Evolutionary conservation across 2,888 invertebrate genomes (phyloP).

Genomic region (Alentia gelatinosa): DNA sequence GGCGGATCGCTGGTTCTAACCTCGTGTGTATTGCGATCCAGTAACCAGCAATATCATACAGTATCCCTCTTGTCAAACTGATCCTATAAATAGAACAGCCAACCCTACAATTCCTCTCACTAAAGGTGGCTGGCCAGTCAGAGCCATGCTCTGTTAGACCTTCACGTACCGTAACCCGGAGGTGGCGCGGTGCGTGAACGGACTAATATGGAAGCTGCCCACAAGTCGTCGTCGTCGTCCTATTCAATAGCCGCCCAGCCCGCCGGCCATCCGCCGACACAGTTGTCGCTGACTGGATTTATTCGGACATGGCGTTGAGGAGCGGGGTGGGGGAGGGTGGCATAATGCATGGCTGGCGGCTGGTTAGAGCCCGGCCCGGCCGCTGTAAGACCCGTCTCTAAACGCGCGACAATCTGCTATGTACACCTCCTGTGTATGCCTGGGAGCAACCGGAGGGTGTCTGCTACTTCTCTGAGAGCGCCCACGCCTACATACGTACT

Average conservation of each 20-base stretch:
- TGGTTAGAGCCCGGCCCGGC: not conserved
- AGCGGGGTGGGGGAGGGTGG: not conserved
- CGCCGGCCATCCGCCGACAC: not conserved
- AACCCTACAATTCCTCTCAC: too few relatives aligned
- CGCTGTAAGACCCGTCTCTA: not conserved
- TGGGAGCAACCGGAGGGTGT: not conserved
- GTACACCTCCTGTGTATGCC: not conserved
- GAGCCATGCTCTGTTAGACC: too few relatives aligned
- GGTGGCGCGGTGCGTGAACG: too few relatives aligned
- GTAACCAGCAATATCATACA: too few relatives aligned
- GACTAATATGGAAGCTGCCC: too few relatives aligned
- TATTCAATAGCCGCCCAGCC: not conserved
- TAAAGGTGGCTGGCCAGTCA: too few relatives aligned
- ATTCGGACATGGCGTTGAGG: conserved; percentile 11
- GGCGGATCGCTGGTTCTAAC: too few relatives aligned
- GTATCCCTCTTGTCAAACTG: too few relatives aligned
- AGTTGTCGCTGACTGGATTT: conserved; percentile 44
- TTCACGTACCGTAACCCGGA: too few relatives aligned
- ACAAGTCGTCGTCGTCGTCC: not conserved
- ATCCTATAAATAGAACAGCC: too few relatives aligned
- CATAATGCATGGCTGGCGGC: conserved; percentile 22
- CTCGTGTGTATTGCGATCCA: too few relatives aligned
- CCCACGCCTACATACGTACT: too few relatives aligned
- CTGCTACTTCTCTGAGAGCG: not conserved
- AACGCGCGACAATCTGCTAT: not conserved